A percentile compares a stretch with the other conserved stretches of the same genome.
Conservation (phyloP, 2,113 vertebrate genomes). For the Mellivora capensis region DNA sequence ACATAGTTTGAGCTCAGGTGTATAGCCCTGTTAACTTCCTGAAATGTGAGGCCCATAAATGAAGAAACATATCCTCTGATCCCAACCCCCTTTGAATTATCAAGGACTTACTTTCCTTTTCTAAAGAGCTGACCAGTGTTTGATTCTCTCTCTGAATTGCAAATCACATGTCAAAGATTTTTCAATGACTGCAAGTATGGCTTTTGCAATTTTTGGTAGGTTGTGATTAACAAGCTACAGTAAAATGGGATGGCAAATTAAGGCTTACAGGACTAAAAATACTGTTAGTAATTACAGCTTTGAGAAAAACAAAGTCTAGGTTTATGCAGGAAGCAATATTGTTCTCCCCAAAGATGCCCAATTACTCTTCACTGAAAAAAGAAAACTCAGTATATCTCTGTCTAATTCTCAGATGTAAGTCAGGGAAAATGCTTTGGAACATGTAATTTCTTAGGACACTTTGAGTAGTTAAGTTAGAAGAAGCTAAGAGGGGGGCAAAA, state of each 20-base stretch:
- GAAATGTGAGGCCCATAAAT: background rate
- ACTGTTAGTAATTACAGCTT: conserved; percentile 78
- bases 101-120: background rate
- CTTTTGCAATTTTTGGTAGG: conserved; percentile 54
- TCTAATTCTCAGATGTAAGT: conserved; percentile 16
- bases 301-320: conserved; percentile 26
- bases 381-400: conserved; percentile 46
- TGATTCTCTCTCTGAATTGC: background rate
- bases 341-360: conserved; percentile 49
- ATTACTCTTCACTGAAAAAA: conserved; percentile 50
- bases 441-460: conserved; percentile 8
- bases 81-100: background rate
- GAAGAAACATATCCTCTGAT: background rate
- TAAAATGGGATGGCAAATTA: conserved; percentile 74
- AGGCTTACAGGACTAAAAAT: conserved; percentile 80
- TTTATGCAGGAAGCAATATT: conserved; percentile 66
- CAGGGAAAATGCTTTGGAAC: background rate
- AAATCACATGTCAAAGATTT: conserved; percentile 25
- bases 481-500: background rate
- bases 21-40: background rate
- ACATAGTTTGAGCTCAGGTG: background rate
- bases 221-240: conserved; percentile 75
- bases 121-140: background rate
- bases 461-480: background rate
- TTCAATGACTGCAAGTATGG: background rate